Conservation (phyloP, 2,113 vertebrate genomes). For the Caranx melampygus region DNA sequence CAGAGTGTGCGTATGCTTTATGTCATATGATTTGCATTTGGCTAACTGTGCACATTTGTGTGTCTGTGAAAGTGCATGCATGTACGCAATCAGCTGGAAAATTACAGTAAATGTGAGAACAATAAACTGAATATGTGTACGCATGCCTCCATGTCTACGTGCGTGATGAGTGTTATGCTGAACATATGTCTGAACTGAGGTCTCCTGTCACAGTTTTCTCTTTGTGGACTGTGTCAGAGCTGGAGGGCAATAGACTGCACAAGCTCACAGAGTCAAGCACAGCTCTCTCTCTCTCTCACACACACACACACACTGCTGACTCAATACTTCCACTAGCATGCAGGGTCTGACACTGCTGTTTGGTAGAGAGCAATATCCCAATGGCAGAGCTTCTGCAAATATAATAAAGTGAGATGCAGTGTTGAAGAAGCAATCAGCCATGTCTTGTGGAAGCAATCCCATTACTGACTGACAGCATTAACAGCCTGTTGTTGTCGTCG, state of each 20-base stretch:
- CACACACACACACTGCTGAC: constrained; percentile 48
- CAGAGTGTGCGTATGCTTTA: constrained; percentile 35
- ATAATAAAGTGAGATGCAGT: constrained; percentile 22
- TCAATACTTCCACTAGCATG: constrained; percentile 26
- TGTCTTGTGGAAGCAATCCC: constrained; percentile 24
- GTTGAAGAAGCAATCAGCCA: constrained; percentile 26
- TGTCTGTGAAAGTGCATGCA: constrained; percentile 23
- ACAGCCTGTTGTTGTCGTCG: constrained; percentile 41
- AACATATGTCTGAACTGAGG: constrained; percentile 53
- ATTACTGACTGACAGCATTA: constrained; percentile 38
- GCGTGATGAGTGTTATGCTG: constrained; percentile 10
- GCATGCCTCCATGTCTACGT: neutral
- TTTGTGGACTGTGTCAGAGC: constrained; percentile 60
- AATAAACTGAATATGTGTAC: constrained; percentile 6
- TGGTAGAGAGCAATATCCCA: constrained; percentile 23
- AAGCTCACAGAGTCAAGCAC: neutral
- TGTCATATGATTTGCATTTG: constrained; percentile 57
- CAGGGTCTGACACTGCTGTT: constrained; percentile 43
- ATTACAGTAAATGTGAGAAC: constrained; percentile 25
- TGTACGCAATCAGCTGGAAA: constrained; percentile 9
- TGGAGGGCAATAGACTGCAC: constrained; percentile 48
- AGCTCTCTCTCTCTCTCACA: constrained; percentile 3
- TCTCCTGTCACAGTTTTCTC: constrained; percentile 52
- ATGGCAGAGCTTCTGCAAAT: constrained; percentile 16
- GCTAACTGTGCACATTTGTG: constrained; percentile 36